A percentile compares a stretch with the other conserved stretches of the same genome.
Conservation (phyloP, 2,113 vertebrate species). For the Cnemophilus loriae region DNA sequence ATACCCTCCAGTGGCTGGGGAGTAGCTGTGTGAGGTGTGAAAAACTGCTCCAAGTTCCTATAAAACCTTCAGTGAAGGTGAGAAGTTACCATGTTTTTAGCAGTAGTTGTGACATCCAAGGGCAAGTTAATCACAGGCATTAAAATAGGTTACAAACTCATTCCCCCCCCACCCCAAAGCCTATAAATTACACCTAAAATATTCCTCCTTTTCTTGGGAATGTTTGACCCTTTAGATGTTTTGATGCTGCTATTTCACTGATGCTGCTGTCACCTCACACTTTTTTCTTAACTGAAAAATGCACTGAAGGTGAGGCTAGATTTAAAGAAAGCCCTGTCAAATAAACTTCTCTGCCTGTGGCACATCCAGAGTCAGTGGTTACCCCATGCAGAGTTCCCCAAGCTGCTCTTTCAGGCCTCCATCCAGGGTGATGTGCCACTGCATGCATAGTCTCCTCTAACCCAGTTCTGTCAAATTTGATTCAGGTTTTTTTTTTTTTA, state of each 20-base stretch:
- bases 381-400: not conserved
- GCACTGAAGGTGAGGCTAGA: not conserved
- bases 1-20: not conserved
- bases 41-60: not conserved
- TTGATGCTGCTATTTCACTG: not conserved
- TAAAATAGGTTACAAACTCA: not conserved
- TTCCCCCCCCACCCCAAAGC: not conserved
- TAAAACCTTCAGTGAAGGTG: not conserved
- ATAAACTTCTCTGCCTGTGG: not conserved
- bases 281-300: not conserved
- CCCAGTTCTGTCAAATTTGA: not conserved
- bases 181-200: not conserved
- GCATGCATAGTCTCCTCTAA: not conserved
- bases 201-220: not conserved
- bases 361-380: not conserved
- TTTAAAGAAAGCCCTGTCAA: not conserved
- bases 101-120: not conserved
- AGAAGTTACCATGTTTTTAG: not conserved
- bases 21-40: not conserved
- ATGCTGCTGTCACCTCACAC: not conserved
- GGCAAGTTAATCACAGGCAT: not conserved
- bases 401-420: not conserved
- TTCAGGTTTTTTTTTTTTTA: not conserved
- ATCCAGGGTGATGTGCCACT: rapidly evolving
- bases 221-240: not conserved